phyloP scores from a whole-genome alignment of 2,888 invertebrate species.

The Eucera pruinosa region DNA sequence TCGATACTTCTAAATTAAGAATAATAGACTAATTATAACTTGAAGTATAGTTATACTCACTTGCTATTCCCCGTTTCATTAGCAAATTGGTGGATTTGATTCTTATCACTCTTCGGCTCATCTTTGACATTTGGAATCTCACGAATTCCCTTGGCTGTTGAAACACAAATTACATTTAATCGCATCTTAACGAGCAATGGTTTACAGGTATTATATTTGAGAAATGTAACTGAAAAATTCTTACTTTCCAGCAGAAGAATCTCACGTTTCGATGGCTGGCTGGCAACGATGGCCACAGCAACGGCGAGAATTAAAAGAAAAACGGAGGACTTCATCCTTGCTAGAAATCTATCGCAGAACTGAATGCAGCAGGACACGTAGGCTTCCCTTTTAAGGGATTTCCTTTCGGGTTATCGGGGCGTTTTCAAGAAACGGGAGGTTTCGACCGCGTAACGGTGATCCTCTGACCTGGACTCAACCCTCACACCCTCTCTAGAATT shows the following conservation, averaged over 20 bases:
- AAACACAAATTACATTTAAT: not conserved
- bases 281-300: not conserved
- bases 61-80: not conserved
- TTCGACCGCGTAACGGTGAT: not conserved
- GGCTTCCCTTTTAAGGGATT: not conserved
- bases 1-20: too few species aligned
- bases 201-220: not conserved
- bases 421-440: constrained; percentile 12
- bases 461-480: not conserved
- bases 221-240: not conserved
- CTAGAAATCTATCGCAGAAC: not conserved
- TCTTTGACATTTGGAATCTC: accelerated
- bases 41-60: not conserved
- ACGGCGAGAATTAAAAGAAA: not conserved
- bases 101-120: not conserved
- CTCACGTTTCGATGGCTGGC: not conserved
- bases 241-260: not conserved
- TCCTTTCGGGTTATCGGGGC: constrained; percentile 3
- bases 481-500: not conserved
- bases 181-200: not conserved
- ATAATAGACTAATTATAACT: too few species aligned
- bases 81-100: too few species aligned
- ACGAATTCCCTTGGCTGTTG: not conserved
- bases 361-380: not conserved
- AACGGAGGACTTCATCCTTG: constrained; percentile 1